Percentiles rank a stretch among this genome's conserved stretches.
Conservation (phyloP, 2,888 invertebrate species). For the Euclidia mi region DNA sequence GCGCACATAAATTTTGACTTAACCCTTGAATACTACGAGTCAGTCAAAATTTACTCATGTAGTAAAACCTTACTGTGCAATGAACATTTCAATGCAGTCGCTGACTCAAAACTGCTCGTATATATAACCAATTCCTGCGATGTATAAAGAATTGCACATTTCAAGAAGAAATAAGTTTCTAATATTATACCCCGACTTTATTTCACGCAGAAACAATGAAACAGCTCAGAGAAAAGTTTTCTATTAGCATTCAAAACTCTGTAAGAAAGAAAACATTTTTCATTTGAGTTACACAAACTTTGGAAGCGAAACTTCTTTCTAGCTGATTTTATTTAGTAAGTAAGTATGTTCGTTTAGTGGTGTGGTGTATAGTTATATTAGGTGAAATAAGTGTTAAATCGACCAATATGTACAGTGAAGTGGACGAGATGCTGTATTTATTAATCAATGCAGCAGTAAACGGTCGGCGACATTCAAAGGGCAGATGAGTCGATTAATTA, state of each 20-base stretch:
- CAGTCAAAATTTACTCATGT: constrained; percentile 43
- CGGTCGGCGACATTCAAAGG: constrained; percentile 78
- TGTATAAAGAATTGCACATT: background rate
- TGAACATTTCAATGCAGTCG: constrained; percentile 26
- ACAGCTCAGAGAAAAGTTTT: constrained; percentile 16
- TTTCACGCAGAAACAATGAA: constrained; percentile 13
- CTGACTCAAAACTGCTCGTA: constrained; percentile 3
- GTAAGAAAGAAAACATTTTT: constrained; percentile 19
- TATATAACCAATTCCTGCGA: too few species aligned
- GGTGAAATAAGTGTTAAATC: constrained; percentile 39
- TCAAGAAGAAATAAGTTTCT: background rate
- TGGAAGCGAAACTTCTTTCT: constrained; percentile 9
- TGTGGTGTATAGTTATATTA: background rate
- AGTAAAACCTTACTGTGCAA: constrained; percentile 43
- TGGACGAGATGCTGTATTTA: constrained; percentile 57
- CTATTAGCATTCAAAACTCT: constrained; percentile 19
- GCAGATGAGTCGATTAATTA: constrained; percentile 81
- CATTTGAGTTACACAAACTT: constrained; percentile 8
- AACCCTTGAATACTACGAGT: constrained; percentile 35
- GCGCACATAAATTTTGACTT: constrained; percentile 40
- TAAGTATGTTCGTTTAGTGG: background rate
- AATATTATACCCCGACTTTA: constrained; percentile 12
- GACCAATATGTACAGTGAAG: constrained; percentile 42
- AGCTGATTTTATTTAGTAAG: constrained; percentile 10
- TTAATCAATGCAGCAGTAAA: constrained; percentile 75